Evolutionary conservation across 2,113 vertebrate species (phyloP).

Genomic region (Pteruthius melanotis): DNA sequence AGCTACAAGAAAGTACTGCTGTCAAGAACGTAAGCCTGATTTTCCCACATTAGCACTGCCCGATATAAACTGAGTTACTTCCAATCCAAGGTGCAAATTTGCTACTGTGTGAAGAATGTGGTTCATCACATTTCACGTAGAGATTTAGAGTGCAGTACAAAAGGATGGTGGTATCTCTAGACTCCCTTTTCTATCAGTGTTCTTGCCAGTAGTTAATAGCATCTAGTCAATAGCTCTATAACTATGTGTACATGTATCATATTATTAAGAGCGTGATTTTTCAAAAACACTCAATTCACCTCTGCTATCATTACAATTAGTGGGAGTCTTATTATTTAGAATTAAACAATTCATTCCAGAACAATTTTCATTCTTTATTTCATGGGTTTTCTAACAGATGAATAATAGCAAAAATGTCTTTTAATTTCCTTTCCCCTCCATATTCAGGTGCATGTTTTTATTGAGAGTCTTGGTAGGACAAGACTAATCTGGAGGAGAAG

Average conservation of each 20-base stretch:
- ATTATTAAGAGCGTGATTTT: accelerated
- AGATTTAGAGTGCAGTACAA: neutral
- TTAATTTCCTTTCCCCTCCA: neutral
- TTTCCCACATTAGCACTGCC: conserved; percentile 3
- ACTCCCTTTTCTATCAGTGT: neutral
- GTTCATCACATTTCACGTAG: neutral
- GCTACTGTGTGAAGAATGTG: neutral
- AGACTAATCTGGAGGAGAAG: neutral
- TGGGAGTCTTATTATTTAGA: neutral
- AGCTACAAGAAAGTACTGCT: neutral
- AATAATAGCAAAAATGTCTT: neutral
- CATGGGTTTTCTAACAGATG: neutral
- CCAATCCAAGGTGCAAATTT: conserved; percentile 3
- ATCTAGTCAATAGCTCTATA: neutral
- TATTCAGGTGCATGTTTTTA: neutral
- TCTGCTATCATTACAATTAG: neutral
- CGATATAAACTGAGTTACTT: neutral
- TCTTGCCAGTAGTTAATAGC: neutral
- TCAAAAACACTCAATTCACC: neutral
- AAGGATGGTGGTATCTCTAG: neutral
- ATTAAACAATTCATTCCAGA: neutral
- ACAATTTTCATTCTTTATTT: neutral
- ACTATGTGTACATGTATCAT: neutral
- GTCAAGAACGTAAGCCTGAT: neutral
- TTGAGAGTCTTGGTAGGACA: neutral